These are phyloP conservation scores for Microctonus aethiopoides DNA, from an alignment of 2,888 invertebrate species.

Conservation along the genomic window DNA sequence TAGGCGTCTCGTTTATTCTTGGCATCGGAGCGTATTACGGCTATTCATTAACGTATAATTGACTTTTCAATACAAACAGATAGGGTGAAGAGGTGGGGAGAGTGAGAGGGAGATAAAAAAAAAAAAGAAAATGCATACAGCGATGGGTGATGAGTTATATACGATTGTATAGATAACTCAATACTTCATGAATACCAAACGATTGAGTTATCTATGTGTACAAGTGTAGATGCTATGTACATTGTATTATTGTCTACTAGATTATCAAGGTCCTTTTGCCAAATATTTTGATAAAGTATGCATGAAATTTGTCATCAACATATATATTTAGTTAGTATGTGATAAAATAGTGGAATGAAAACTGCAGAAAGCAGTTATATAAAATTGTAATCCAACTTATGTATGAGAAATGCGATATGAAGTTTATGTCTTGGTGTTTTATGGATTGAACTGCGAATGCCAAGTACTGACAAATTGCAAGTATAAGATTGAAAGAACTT, in stretches of 20 bases:
- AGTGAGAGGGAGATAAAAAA: conserved; percentile 9
- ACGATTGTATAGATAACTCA: conserved; percentile 37
- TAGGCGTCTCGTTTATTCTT: conserved; percentile 37
- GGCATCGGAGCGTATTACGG: conserved; percentile 39
- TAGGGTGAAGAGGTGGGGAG: background rate
- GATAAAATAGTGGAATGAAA: background rate
- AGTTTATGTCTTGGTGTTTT: conserved; percentile 49
- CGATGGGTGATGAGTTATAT: conserved; percentile 29
- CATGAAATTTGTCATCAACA: too few species aligned
- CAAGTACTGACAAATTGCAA: conserved; percentile 29
- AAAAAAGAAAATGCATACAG: conserved; percentile 10
- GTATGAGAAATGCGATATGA: conserved; percentile 24
- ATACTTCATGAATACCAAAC: background rate
- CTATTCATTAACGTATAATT: conserved; percentile 45
- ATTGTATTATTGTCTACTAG: background rate
- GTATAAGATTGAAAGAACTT: conserved; percentile 34
- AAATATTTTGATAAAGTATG: too few species aligned
- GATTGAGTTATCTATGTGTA: too few species aligned
- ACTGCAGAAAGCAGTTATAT: too few species aligned
- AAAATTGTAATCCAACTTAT: background rate
- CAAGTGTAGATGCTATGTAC: too few species aligned
- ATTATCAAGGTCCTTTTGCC: too few species aligned
- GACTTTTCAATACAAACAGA: conserved; percentile 42
- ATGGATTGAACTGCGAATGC: conserved; percentile 40
- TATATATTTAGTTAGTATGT: background rate